Percentiles rank a stretch among this genome's conserved stretches.
Conservation (phyloP, 2,113 vertebrate species). For the Entelurus aequoreus region DNA sequence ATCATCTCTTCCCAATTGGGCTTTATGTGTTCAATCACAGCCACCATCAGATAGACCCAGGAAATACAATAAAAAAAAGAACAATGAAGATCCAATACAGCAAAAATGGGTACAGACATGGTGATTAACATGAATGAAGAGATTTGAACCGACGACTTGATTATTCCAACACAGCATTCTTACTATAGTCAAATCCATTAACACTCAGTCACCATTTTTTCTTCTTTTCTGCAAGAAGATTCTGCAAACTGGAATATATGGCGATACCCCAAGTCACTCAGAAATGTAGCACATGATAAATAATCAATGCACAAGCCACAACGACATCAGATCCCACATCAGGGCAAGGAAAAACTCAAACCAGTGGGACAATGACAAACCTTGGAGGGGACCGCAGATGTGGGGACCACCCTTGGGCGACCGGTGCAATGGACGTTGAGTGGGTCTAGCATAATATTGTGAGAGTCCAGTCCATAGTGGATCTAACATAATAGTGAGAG, state of each 20-base stretch:
- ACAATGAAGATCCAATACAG: slow-evolving; percentile 1
- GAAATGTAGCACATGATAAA: background rate
- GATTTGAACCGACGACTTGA: background rate
- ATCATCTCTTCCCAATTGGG: slow-evolving; percentile 16
- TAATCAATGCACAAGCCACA: background rate
- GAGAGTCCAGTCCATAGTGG: too few relatives aligned
- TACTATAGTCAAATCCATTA: background rate
- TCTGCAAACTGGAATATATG: background rate
- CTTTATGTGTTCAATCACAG: slow-evolving; percentile 23
- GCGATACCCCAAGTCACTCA: background rate
- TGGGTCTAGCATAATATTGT: too few relatives aligned
- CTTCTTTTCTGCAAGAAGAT: background rate
- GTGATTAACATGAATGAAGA: background rate
- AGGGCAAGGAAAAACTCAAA: too few relatives aligned
- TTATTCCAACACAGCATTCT: background rate
- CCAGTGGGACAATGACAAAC: too few relatives aligned
- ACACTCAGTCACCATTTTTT: background rate
- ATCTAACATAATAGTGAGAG: too few relatives aligned
- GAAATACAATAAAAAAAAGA: slow-evolving; percentile 26
- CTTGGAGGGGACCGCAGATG: too few relatives aligned
- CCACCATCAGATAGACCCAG: slow-evolving; percentile 7
- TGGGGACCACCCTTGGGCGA: too few relatives aligned
- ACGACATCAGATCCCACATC: too few relatives aligned
- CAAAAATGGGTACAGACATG: background rate
- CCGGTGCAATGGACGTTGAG: too few relatives aligned